phyloP scores from a whole-genome alignment of 2,113 vertebrate genomes.

The Protobothrops mucrosquamatus region DNA sequence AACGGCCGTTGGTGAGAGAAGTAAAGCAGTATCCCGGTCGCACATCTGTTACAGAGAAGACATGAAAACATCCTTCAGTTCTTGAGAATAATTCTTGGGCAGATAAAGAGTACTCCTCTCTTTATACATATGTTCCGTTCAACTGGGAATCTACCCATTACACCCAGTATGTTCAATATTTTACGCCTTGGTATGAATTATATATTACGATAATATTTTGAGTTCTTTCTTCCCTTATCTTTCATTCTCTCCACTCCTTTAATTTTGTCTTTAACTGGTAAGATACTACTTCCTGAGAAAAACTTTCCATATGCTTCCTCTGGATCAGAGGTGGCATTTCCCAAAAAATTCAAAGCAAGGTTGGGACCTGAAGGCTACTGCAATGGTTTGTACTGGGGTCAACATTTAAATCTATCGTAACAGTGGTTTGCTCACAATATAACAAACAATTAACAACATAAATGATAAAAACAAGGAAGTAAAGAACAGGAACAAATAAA shows the following conservation, averaged over 20 bases:
- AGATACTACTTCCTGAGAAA: background rate
- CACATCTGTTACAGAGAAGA: slow-evolving; percentile 73
- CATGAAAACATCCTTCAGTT: fast-evolving
- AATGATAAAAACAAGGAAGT: no score
- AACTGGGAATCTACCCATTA: background rate
- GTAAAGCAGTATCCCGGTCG: slow-evolving; percentile 89
- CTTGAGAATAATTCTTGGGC: background rate
- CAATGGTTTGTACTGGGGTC: no score
- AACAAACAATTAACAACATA: no score
- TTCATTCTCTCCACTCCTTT: background rate
- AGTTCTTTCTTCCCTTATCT: background rate
- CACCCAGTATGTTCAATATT: background rate
- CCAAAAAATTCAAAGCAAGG: no score
- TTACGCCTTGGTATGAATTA: background rate
- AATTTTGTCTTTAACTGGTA: background rate
- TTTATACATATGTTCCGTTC: no score
- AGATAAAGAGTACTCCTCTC: no score
- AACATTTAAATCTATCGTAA: no score
- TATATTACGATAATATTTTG: background rate
- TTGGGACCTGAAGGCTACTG: no score
- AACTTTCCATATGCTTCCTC: no score
- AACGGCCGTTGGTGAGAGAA: slow-evolving; percentile 82
- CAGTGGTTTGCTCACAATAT: no score
- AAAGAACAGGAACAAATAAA: no score
- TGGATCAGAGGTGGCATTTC: no score